Evolutionary conservation across 2,888 invertebrate genomes (phyloP).

Genomic region (Nymphalis c-album): DNA sequence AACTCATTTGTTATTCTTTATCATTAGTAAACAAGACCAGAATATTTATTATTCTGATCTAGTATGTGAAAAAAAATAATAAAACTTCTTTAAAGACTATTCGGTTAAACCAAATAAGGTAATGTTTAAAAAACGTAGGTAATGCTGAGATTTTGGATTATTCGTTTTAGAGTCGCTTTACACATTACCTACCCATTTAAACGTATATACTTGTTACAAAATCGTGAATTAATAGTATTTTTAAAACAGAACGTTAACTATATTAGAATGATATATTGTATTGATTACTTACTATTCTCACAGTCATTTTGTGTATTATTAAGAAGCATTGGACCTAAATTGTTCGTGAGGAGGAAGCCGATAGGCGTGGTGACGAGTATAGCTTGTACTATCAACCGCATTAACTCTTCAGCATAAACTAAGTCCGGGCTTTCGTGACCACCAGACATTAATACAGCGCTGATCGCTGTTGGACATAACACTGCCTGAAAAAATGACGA

Average conservation of each 20-base stretch:
- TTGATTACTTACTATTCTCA: constrained; percentile 34
- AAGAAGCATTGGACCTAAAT: constrained; percentile 62
- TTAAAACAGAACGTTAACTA: no score
- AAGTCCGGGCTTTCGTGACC: constrained; percentile 48
- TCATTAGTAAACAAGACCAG: no score
- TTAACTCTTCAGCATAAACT: constrained; percentile 57
- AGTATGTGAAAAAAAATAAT: no score
- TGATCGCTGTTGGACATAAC: constrained; percentile 79
- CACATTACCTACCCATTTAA: no score
- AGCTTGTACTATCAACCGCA: constrained; percentile 61
- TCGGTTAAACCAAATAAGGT: no score
- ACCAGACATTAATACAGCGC: constrained; percentile 55
- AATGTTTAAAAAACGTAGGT: no score
- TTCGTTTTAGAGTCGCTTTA: no score
- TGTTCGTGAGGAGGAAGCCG: constrained; percentile 63
- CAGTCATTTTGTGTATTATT: constrained; percentile 32
- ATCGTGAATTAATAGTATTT: no score
- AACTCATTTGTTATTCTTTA: no score
- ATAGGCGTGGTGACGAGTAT: constrained; percentile 70
- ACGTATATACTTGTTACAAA: no score
- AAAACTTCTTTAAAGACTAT: no score
- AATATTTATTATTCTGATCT: no score
- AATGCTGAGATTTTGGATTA: background rate
- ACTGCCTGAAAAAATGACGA: constrained; percentile 73
- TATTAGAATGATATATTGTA: background rate